Evolutionary conservation across 1,140 invertebrate genomes (phyloP).

Genomic region (Xylocopa sonorina): DNA sequence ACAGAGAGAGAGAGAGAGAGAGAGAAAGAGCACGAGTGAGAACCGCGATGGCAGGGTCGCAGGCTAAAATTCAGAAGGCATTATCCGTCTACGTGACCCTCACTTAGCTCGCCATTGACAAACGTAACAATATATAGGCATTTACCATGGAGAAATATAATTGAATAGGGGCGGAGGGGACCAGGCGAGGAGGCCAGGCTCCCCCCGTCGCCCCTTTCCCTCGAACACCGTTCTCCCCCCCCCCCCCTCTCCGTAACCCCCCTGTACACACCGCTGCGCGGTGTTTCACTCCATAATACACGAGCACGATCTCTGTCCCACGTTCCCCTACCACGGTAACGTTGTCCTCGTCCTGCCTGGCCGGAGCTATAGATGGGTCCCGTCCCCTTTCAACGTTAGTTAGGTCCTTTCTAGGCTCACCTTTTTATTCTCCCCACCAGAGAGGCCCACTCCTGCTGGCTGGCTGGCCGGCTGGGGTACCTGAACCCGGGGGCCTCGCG

Average conservation of each 20-base stretch:
- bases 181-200: conserved; percentile 57
- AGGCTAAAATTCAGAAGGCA: conserved; percentile 66
- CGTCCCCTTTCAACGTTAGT: conserved; percentile 74
- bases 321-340: conserved; percentile 31
- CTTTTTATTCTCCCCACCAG: conserved; percentile 77
- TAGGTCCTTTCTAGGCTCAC: conserved; percentile 80
- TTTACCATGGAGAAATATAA: conserved; percentile 82
- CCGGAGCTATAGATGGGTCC: conserved; percentile 57
- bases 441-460: conserved; percentile 42
- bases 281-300: conserved; percentile 39
- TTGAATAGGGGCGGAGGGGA: conserved; percentile 75
- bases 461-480: conserved; percentile 52
- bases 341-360: conserved; percentile 42
- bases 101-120: conserved; percentile 81
- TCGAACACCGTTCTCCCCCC: conserved; percentile 10
- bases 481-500: conserved; percentile 65
- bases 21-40: conserved; percentile 8
- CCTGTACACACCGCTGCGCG: too few relatives aligned
- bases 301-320: conserved; percentile 8
- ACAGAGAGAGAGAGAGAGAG: background rate
- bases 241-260: background rate
- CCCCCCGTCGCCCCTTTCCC: conserved; percentile 34
- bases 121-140: conserved; percentile 83
- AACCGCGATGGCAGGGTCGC: conserved; percentile 49
- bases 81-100: conserved; percentile 77